phyloP scores from a whole-genome alignment of 2,113 vertebrate genomes.

The Prolemur simus region DNA sequence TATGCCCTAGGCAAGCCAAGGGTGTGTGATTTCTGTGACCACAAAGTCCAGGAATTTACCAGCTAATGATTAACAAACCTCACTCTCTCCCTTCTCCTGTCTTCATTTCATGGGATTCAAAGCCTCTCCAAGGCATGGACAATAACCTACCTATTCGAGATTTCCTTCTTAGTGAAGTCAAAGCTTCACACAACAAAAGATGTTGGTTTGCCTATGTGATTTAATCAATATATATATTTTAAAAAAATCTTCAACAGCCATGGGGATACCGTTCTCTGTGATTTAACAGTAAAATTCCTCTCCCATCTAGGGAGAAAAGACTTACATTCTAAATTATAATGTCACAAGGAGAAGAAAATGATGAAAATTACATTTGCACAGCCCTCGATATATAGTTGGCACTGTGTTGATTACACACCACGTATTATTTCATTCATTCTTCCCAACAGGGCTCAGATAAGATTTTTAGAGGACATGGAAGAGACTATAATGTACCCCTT shows the following conservation, averaged over 20 bases:
- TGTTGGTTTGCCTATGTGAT: background rate
- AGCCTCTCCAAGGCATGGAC: background rate
- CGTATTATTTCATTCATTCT: background rate
- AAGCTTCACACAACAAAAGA: background rate
- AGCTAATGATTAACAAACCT: background rate
- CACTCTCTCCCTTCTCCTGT: background rate
- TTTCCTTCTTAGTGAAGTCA: background rate
- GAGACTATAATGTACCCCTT: background rate
- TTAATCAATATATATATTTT: slow-evolving; percentile 39
- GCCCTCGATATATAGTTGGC: background rate
- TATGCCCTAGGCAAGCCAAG: background rate
- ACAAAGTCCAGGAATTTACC: background rate
- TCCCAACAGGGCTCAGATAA: background rate
- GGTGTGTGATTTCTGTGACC: background rate
- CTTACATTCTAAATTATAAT: slow-evolving; percentile 56
- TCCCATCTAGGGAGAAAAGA: slow-evolving; percentile 8
- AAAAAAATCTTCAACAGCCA: background rate
- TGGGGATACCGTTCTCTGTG: background rate
- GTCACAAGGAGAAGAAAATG: slow-evolving; percentile 29
- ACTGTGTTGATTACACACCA: background rate
- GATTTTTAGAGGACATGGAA: background rate
- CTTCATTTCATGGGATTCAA: background rate
- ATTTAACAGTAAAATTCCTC: slow-evolving; percentile 34
- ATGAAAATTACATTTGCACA: background rate
- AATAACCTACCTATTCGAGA: background rate